phyloP scores from a whole-genome alignment of 1,140 invertebrate genomes.

The Alviniconcha marisindica region DNA sequence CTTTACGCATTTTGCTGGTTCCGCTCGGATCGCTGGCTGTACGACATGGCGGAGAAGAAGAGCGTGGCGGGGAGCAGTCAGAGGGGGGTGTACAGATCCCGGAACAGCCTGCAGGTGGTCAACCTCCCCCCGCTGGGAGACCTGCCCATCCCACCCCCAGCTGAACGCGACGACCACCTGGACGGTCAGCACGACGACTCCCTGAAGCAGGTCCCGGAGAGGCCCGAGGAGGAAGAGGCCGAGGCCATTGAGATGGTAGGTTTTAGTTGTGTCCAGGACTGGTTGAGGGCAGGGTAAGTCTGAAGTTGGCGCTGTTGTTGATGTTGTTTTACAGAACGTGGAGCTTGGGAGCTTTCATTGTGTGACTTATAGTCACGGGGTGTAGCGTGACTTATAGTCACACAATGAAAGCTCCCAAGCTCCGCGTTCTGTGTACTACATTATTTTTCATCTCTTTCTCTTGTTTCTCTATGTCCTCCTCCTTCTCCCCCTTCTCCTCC shows the following conservation, averaged over 20 bases:
- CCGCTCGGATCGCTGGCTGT: constrained; percentile 52
- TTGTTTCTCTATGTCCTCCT: no score
- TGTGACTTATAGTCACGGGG: no score
- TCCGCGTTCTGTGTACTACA: no score
- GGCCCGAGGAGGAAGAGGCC: constrained; percentile 63
- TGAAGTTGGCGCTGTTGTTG: no score
- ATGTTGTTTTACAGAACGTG: no score
- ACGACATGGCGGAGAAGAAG: constrained; percentile 50
- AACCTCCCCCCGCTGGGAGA: constrained; percentile 26
- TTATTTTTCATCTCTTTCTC: no score
- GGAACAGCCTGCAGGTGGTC: constrained; percentile 60
- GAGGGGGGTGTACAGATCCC: constrained; percentile 59
- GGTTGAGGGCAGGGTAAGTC: no score
- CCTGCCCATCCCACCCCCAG: constrained; percentile 3
- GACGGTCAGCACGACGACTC: constrained; percentile 48
- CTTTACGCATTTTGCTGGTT: constrained; percentile 57
- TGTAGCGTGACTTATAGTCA: no score
- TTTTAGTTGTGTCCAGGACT: no score
- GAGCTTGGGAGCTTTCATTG: no score
- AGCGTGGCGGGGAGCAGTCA: constrained; percentile 55
- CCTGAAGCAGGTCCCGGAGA: constrained; percentile 58
- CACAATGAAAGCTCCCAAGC: no score
- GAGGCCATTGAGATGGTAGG: constrained; percentile 62
- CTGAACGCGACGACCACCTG: constrained; percentile 33
- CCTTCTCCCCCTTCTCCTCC: no score